Evolutionary conservation across 1,140 invertebrate species (phyloP), one percentile per base, ranked within the genome.

Genomic region (Pantala flavescens): DNA sequence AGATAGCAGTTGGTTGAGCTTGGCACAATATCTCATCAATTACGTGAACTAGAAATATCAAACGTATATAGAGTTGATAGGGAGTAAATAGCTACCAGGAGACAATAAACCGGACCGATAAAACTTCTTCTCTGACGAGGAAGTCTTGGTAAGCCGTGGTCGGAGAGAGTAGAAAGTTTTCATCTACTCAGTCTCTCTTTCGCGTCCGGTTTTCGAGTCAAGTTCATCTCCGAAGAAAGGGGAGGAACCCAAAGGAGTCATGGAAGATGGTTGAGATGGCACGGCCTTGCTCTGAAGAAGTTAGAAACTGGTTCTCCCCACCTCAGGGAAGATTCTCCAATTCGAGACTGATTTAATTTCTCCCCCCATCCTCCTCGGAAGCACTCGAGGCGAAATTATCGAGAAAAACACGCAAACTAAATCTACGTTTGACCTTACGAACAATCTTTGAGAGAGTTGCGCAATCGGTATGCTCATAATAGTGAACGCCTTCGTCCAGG

Each of bases 161-260:
- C 16, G 49, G 49, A 63, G 49, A 63, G 49, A 63, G 49, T 63
- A 63, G 49, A 63, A 63, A 63, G 49, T 63, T 63, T 16, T 63
- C 16, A 63, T 16, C 16, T 16, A 1, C 16, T 7, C 49, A 12
- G 16, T 63, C 49, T 21, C 49, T 63, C 49, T 21, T 63, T 63
- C 49, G 16, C 49, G 49, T 63, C 49, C 49, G 49, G 49, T 63
- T 63, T 63, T 63, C 14, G 49, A 63, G 49, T 21, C 49, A 63
- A 63, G 49, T 63, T 63, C 49, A 63, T 63, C 12, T 63, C 49
- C 49, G 12, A 63, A 3, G 49, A 63, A 63, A 12, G 49, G 49
- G n/a, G 49, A 21, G 49, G 49, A 21, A 21, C 49, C n/a, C 12
- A 36, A 5, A 36, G 28, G 49, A 63, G 49, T 3, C 14, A 63